These are phyloP conservation scores for Lepus europaeus DNA, from an alignment of 2,113 vertebrate genomes.

Conservation along the genomic window DNA sequence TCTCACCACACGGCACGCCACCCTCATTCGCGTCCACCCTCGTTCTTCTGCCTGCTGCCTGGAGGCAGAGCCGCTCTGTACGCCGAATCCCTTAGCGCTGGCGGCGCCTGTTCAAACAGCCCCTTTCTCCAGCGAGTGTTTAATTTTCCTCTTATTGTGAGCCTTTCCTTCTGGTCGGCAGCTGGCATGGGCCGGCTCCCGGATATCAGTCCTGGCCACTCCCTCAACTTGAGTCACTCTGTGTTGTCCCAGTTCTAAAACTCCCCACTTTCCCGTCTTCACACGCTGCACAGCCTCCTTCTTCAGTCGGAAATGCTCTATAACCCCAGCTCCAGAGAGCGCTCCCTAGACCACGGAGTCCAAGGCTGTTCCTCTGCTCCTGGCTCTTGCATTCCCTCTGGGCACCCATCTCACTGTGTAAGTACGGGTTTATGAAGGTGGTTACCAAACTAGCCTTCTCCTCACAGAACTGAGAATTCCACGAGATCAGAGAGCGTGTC, in stretches of 20 bases:
- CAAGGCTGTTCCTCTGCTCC: background rate
- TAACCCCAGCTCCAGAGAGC: background rate
- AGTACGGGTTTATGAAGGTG: background rate
- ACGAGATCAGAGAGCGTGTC: background rate
- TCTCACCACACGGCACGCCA: background rate
- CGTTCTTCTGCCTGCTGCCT: no score
- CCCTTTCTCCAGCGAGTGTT: background rate
- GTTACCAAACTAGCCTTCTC: conserved; percentile 3
- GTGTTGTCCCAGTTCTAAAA: background rate
- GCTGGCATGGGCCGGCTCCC: background rate
- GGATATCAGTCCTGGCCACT: background rate
- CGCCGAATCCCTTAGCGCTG: no score
- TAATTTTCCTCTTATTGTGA: background rate
- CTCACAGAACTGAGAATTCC: background rate
- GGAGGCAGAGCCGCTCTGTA: no score
- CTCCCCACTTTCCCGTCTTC: background rate
- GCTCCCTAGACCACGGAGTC: background rate
- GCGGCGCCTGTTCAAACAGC: background rate
- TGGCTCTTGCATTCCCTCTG: background rate
- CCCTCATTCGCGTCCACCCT: background rate
- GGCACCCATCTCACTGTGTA: conserved; percentile 37
- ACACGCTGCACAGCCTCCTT: background rate
- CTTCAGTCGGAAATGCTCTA: background rate
- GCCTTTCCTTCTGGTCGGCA: background rate
- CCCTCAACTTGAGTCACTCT: background rate